Base-by-base conservation (phyloP, 2,113 vertebrate species). In the Pterophyllum scalare region DNA sequence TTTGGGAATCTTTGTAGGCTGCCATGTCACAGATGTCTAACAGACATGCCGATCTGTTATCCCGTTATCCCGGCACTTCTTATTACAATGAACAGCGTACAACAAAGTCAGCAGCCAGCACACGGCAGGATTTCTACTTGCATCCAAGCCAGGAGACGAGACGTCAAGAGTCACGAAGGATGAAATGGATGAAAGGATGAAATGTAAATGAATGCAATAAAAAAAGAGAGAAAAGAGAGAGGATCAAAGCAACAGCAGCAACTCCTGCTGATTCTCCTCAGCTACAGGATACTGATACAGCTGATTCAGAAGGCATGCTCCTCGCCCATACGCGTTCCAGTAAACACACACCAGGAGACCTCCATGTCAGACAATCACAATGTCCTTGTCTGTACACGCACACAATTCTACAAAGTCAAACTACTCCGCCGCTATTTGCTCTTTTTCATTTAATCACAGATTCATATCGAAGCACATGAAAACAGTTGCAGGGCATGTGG, bases 251-350 rank as follows among this genome's bases (percentile, higher is more conserved):
- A 26, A 1, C 33, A 60, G 65, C 72, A 62, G 15, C 70, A 67
- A 19, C 56, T 88, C 54, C 83, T 61, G 59, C 79, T 81, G 77
- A 84, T 91, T 85, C 92, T 89, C 86, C 87, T 90, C 88, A 5
- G 56, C 86, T 20, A 61, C 17, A 24, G 31, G 43, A 67, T 38
- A 83, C 76, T 46, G 15, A 87, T 62, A 31, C 64, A 82, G 52
- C 43, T 57, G 72, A 64, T 33, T 33, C 1, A 14, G 58, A 80
- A 82, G 65, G 15, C n/a, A 33, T 6, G 8, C 20, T 61, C 57
- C 62, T 75, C 31, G 40, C 57, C 49, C 26, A 54, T 38, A 80
- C 22, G 72, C 9, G 75, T 22, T 54, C 46, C 54, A 15, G 13
- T 28, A 58, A 35, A 76, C 35, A 67, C 60, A 80, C 15, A 11